A percentile compares a stretch with the other conserved stretches of the same genome.
These are phyloP conservation scores for Circaetus cinerascens DNA, from an alignment of 2,113 vertebrate genomes.

Conservation along the genomic window DNA sequence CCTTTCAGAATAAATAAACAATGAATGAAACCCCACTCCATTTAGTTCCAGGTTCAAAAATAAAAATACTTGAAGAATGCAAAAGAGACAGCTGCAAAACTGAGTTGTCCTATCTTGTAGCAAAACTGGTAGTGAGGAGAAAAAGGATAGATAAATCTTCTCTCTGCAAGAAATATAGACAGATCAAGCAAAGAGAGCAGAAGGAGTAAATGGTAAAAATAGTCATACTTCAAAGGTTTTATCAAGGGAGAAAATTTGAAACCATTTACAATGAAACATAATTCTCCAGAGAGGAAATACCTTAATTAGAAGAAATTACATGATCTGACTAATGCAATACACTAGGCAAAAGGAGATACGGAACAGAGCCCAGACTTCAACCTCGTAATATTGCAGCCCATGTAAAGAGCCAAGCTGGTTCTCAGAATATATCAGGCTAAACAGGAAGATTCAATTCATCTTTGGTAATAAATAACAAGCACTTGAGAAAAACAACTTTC, in stretches of 20 bases:
- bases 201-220: background rate
- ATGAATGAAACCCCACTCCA: background rate
- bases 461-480: background rate
- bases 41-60: background rate
- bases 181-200: background rate
- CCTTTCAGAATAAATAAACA: background rate
- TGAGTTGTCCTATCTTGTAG: background rate
- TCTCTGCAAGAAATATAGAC: background rate
- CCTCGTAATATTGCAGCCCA: rapidly evolving
- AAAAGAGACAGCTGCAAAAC: background rate
- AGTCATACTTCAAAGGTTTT: background rate
- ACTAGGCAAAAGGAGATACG: background rate
- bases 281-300: background rate
- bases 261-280: background rate
- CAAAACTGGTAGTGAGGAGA: background rate
- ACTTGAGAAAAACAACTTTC: background rate
- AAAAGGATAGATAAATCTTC: background rate
- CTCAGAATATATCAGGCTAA: background rate
- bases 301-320: background rate
- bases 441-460: background rate
- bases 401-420: background rate
- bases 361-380: background rate
- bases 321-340: background rate
- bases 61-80: background rate
- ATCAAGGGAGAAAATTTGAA: background rate